Base-by-base conservation (phyloP, 2,888 invertebrate genomes). In the Tryphoninae sp. region DNA sequence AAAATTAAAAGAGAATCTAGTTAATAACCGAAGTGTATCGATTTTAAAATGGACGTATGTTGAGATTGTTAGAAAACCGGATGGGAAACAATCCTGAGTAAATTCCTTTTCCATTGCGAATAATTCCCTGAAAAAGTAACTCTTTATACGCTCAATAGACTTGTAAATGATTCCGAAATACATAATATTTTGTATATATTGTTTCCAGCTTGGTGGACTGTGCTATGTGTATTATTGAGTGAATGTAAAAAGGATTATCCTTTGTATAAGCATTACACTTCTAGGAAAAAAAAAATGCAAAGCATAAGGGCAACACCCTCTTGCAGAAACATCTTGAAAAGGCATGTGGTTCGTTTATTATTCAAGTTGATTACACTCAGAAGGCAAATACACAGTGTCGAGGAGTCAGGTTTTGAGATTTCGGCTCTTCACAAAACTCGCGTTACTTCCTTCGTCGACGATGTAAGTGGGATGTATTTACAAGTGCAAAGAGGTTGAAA, bases 381-480 rank as follows among this genome's bases (percentile, higher is more conserved):
- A 80, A 80, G 82, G 80, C 82, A 77, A 79, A 22, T 69, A 65
- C 51, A 59, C 76, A 77, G 76, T 69, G 42, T 62, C 26, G 55
- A 49, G 49, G 55, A 49, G 49, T 75, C 40, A 23, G 67, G 49
- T 67, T 61, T 55, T 51, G 7, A 16, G 11, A 58, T 51, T 4
- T 26, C 4, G 42, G 51, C n/a, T 53, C 19, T 13, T 7, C 42
- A 33, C 42, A 42, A 49, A 62, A 61, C 16, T 65, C 19, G 65
- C 71, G 53, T 61, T 33, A 55, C 59, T 75, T 16, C 40, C 53
- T 45, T 59, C 22, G 22, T 33, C 42, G 59, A 67, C 40, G 49
- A 65, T 78, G 62, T 61, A 33, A 75, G 49, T 13, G 53, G 69
- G 80, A 80, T 73, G 73, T 82, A 82, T 82, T 80, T 82, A 82